Conservation (phyloP, 1,140 invertebrate genomes). For the Vanessa tameamea region DNA sequence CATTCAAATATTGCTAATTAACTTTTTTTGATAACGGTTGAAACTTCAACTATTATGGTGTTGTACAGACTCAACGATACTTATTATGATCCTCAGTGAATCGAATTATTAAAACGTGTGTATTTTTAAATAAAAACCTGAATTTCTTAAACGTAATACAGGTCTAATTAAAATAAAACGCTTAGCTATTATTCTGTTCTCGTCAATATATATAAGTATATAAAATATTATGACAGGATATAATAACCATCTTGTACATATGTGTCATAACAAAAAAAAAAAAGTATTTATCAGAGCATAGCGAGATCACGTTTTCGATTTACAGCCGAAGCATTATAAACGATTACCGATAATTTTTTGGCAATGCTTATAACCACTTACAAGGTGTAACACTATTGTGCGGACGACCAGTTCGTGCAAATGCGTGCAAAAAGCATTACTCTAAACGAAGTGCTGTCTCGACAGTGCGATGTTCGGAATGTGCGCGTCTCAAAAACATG, state of each 20-base stretch:
- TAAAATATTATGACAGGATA: neutral
- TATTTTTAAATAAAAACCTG: too few relatives aligned
- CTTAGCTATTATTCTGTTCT: too few relatives aligned
- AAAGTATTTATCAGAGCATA: neutral
- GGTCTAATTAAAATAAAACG: too few relatives aligned
- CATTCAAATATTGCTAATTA: too few relatives aligned
- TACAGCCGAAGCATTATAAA: conserved; percentile 7
- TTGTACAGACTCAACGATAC: too few relatives aligned
- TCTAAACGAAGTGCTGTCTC: conserved; percentile 45
- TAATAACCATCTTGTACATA: neutral
- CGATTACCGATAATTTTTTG: conserved; percentile 18
- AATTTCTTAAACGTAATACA: too few relatives aligned
- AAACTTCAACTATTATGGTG: too few relatives aligned
- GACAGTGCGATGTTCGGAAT: conserved; percentile 53
- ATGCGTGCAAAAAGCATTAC: conserved; percentile 54
- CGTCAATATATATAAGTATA: neutral
- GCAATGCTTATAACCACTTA: conserved; percentile 38
- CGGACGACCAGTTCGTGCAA: conserved; percentile 42
- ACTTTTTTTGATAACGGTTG: too few relatives aligned
- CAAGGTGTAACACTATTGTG: conserved; percentile 47
- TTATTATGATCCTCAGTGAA: too few relatives aligned
- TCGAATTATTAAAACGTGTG: too few relatives aligned
- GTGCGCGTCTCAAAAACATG: conserved; percentile 58
- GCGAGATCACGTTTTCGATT: conserved; percentile 3
- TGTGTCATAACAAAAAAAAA: neutral